Base-by-base conservation (phyloP, 1,140 invertebrate species). In the Agrypnia vestita region DNA sequence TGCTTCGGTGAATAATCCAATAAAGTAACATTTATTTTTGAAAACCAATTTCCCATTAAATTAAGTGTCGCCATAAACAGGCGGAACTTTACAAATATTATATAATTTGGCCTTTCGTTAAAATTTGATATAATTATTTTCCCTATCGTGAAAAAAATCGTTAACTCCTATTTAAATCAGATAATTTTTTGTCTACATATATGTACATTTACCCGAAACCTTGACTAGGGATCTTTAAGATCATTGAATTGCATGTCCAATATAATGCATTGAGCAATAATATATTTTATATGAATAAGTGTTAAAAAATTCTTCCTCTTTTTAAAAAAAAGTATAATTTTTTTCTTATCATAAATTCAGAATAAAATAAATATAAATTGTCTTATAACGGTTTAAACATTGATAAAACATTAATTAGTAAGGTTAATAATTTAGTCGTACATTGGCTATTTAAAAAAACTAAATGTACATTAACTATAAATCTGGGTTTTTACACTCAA, bases 381-480 rank as follows among this genome's bases (percentile, higher is more conserved):
- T 35, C 25, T 35, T 35, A 3, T 35, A 35, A 51, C n/a, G 11
- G n/a, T 51, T 51, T 51, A 51, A 51, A 51, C n/a, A 51, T 51
- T 51, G 11, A 51, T 51, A 51, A 51, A 12, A 51, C 11, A 51
- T 51, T 51, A 13, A 51, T 13, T 51, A 12, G 46, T 69, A 69
- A 69, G 43, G 64, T 47, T 69, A 13, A 51, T 51, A 47, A 46
- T 46, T 69, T 47, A 17, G 15, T 69, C 15, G 64, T 69, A 47
- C 44, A 47, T 69, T 44, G 64, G 13, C 64, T 69, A 69, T 47
- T 69, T 17, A 69, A 69, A 69, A 46, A 69, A 69, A 69, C 44
- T 69, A 47, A 49, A 47, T 69, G 43, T 47, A 47, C 43, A 17
- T 47, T 17, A 25, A 13, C 44, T 49, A 69, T 69, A 44, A 64